Base-by-base conservation (phyloP, 1,140 invertebrate genomes). In the Drosophila repletoides region DNA sequence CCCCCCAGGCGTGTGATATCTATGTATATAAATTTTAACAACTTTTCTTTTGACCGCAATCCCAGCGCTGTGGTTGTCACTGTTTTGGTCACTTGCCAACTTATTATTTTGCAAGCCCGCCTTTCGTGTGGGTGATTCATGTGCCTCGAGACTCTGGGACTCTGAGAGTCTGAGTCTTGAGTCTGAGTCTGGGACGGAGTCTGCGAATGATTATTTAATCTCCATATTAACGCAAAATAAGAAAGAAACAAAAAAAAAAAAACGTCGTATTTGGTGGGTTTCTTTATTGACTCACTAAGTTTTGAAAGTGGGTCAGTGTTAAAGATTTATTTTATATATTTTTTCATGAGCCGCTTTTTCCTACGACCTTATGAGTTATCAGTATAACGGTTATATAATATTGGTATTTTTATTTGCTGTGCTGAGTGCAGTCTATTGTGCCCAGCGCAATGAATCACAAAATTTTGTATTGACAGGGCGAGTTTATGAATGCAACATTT, bases 291-390 rank as follows among this genome's bases (percentile, higher is more conserved):
- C 77, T 83, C 77, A 83, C 77, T 69, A 53, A 53, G 29, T 36
- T 51, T 60, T 66, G 79, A 77, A 83, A 79, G 77, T 83, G 70
- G 77, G 77, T 83, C 77, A 83, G 77, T 83, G 77, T 79, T 83
- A 83, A 83, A 84, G 80, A 83, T 83, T 74, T 84, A 67, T 64
- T 48, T 67, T 40, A 34, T 22, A 34, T 48, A 10, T n/a, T 46
- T 21, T 49, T 21, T 31, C 6, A 3, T 24, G 14, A 26, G n/a
- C 59, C 53, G 40, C 60, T 60, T 41, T 48, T 63, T 34, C 45
- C 21, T 10, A 51, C 61, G 76, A 34, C 41, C 60, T 55, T 77
- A 71, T 81, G 77, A 84, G 73, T 77, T 81, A 84, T 81, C 77
- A 81, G 79, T 59, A 14, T 63, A 84, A 69, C 77, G 48, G 73